phyloP scores from a whole-genome alignment of 2,797 vertebrate species.

The Parauchenoglanis punctatus region DNA sequence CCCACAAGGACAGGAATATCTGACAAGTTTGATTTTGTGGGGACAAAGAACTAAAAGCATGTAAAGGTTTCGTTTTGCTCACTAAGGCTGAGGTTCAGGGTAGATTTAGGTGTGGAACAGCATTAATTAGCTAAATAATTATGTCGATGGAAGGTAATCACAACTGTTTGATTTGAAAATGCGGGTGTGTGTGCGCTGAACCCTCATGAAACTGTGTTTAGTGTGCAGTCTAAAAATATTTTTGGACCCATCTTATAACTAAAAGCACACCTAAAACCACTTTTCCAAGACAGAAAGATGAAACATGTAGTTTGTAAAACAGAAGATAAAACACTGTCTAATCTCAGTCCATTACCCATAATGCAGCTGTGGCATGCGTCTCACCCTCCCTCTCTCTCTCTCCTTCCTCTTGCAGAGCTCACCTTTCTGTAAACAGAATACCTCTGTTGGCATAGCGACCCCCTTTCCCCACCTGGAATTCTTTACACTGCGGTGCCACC shows the following conservation, averaged over 20 bases:
- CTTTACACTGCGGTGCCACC: conserved; percentile 71
- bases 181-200: too few relatives aligned
- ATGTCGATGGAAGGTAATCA: neutral
- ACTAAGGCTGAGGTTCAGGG: neutral
- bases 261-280: conserved; percentile 47
- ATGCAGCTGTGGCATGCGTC: conserved; percentile 53
- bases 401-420: conserved; percentile 53
- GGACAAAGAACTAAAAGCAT: neutral
- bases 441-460: conserved; percentile 60
- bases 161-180: neutral
- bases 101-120: neutral
- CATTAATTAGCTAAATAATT: neutral
- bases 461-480: conserved; percentile 69
- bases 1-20: neutral
- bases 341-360: conserved; percentile 66
- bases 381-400: conserved; percentile 19
- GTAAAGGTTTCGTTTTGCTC: neutral
- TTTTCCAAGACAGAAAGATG: conserved; percentile 60
- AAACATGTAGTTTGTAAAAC: conserved; percentile 57
- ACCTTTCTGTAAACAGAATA: conserved; percentile 63
- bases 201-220: neutral
- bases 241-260: conserved; percentile 34
- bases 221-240: conserved; percentile 15
- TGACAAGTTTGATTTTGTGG: neutral
- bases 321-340: conserved; percentile 64